Conservation (phyloP, 2,797 vertebrate genomes). For the Smutsia temminckii region DNA sequence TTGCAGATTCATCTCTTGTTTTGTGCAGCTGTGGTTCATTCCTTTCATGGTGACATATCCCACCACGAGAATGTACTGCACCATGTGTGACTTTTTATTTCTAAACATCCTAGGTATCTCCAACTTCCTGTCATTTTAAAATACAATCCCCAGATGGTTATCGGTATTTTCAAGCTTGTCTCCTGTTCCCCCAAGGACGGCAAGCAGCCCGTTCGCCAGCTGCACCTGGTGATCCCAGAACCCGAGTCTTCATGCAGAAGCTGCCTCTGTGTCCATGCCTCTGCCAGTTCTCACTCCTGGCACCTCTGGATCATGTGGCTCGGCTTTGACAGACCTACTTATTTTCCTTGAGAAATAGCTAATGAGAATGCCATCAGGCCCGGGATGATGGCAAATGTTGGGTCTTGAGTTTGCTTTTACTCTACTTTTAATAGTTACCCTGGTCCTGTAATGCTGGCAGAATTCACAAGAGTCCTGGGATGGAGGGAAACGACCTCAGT, state of each 20-base stretch:
- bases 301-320: not conserved
- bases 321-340: not conserved
- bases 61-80: not conserved
- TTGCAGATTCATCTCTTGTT: not conserved
- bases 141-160: not conserved
- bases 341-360: not conserved
- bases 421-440: not conserved
- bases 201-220: not conserved
- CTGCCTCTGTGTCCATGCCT: not conserved
- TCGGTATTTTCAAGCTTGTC: not conserved
- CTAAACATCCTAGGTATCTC: not conserved
- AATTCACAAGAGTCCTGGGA: not conserved
- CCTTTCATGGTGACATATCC: not conserved
- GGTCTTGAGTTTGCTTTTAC: not conserved
- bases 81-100: not conserved
- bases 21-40: not conserved
- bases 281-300: not conserved
- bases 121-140: not conserved
- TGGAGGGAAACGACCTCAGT: not conserved
- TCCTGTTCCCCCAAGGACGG: not conserved
- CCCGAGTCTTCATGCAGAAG: not conserved
- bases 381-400: not conserved
- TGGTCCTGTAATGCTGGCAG: not conserved
- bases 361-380: not conserved
- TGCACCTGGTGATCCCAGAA: not conserved